A percentile compares a stretch with the other conserved stretches of the same genome.
phyloP scores from a whole-genome alignment of 2,797 vertebrate species.

The Cyprinodon diabolis region DNA sequence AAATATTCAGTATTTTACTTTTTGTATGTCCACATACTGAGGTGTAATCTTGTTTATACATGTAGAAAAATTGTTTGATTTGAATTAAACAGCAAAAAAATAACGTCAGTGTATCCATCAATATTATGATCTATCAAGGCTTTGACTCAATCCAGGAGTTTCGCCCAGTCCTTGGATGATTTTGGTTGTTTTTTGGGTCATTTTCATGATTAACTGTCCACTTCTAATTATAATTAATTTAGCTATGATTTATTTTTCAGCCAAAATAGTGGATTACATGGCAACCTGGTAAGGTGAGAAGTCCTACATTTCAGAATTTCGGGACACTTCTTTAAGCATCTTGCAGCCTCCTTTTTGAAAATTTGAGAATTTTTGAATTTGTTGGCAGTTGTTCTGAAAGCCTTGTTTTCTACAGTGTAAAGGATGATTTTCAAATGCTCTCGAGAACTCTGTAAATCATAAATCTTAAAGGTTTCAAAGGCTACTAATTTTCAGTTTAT shows the following conservation, averaged over 20 bases:
- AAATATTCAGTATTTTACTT: neutral
- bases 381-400: neutral
- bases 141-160: neutral
- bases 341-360: neutral
- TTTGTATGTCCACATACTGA: neutral
- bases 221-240: neutral
- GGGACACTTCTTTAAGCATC: neutral
- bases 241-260: neutral
- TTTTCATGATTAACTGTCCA: neutral
- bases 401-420: no score
- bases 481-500: no score
- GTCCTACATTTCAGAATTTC: neutral
- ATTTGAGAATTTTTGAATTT: no score
- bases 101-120: neutral
- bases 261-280: neutral
- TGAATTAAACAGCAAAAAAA: neutral
- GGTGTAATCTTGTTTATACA: neutral
- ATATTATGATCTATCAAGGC: neutral
- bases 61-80: neutral
- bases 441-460: no score
- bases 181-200: neutral
- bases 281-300: neutral
- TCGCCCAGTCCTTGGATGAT: neutral
- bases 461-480: no score
- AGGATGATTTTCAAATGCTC: no score